Evolutionary conservation across 2,888 invertebrate genomes (phyloP), one percentile per base, ranked within the genome.

Genomic region (Notodonta dromedarius): DNA sequence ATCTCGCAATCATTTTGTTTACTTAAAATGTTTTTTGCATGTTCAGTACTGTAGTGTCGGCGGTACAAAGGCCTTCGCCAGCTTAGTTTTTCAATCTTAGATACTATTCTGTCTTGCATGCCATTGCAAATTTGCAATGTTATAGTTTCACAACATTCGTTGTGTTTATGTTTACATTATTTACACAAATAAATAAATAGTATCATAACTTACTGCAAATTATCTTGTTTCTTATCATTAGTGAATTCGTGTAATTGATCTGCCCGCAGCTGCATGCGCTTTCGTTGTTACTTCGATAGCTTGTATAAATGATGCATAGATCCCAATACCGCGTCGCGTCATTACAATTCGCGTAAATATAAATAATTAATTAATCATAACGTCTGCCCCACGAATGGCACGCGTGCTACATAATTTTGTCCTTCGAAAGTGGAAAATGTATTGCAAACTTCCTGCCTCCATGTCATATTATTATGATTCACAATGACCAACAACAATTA

Each of bases 401-500:
- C 6, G 52, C 52, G 52, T 52, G 52, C 11, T 52, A 52, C 52
- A 24, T 50, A 50, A 0, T 48, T 48, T 51, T 51, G 24, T 32
- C 52, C 52, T 32, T 52, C 32, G 16, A 32, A 52, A 52, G 32
- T 13, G 14, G 16, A 32, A 52, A 52, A 52, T 13, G 14, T 16
- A 32, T 12, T 13, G 5, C 12, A 6, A 48, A n/a, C 44, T 61
- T 63, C 57, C 56, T 53, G 50, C 57, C 57, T 59, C 52, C 42
- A 51, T 40, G n/a, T 62, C 62, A 46, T 24, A 24, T 24, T 24
- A 24, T 52, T 44, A 16, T 51, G 57, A 59, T 50, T 65, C 54
- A n/a, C 57, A 52, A 62, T 57, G 58, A 35, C 0, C 7, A 35
- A 51, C 40, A 40, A 58, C 57, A 58, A 59, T 58, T 59, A 58